Conservation (phyloP, 1,140 invertebrate species). For the Drosophila quadrilineata region DNA sequence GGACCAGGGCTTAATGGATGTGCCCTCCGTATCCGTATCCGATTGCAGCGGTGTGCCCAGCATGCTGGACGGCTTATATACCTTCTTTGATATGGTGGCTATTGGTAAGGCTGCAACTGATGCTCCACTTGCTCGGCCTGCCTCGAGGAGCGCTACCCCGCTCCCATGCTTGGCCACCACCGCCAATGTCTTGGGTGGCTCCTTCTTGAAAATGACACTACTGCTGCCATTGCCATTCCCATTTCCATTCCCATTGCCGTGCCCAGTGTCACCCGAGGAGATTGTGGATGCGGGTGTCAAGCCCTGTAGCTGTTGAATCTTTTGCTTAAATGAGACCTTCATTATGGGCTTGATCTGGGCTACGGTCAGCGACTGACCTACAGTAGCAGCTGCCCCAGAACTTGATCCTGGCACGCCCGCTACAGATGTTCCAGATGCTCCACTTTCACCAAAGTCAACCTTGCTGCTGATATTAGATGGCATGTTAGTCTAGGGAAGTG, state of each 20-base stretch:
- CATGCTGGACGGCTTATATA: slow-evolving; percentile 43
- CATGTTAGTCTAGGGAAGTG: slow-evolving; percentile 37
- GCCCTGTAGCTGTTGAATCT: slow-evolving; percentile 66
- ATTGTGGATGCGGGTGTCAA: slow-evolving; percentile 7
- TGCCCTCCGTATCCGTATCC: slow-evolving; percentile 71
- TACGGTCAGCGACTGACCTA: slow-evolving; percentile 43
- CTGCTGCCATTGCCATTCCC: neutral
- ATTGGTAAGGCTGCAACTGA: neutral
- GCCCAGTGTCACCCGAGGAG: no score
- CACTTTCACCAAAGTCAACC: slow-evolving; percentile 38
- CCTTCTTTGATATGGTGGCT: slow-evolving; percentile 47
- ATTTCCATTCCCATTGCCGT: neutral
- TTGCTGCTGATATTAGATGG: slow-evolving; percentile 67
- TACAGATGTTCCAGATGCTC: neutral
- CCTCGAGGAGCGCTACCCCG: neutral
- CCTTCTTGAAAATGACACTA: slow-evolving; percentile 54
- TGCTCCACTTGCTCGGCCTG: neutral
- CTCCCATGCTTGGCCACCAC: slow-evolving; percentile 49
- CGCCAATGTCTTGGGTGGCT: slow-evolving; percentile 62
- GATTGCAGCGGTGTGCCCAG: slow-evolving; percentile 50
- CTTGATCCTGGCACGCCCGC: neutral
- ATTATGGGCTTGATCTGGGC: slow-evolving; percentile 71
- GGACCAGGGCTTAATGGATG: slow-evolving; percentile 79
- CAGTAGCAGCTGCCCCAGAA: neutral
- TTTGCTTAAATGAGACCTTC: slow-evolving; percentile 76